Evolutionary conservation across 1,140 invertebrate species (phyloP).

Genomic region (Hylaeus volcanicus): DNA sequence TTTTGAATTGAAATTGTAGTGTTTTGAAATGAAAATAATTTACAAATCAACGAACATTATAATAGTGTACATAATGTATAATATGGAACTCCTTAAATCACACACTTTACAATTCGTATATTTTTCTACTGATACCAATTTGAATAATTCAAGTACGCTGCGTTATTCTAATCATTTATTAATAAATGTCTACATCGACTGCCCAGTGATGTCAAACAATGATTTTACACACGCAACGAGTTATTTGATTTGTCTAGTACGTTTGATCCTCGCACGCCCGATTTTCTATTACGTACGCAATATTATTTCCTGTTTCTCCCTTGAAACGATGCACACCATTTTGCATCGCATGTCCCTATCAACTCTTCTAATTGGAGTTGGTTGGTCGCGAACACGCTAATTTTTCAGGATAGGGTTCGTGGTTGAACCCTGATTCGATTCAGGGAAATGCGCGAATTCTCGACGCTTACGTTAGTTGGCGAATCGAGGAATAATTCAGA

Average conservation of each 20-base stretch:
- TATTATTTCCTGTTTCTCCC: slow-evolving; percentile 41
- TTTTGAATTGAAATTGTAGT: too few relatives aligned
- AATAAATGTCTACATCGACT: not conserved
- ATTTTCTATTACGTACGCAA: slow-evolving; percentile 38
- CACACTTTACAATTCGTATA: too few relatives aligned
- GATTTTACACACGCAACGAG: not conserved
- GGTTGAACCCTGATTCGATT: not conserved
- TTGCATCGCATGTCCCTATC: slow-evolving; percentile 32
- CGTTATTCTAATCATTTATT: too few relatives aligned
- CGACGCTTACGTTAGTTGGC: slow-evolving; percentile 8
- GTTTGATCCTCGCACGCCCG: not conserved
- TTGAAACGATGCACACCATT: slow-evolving; percentile 6
- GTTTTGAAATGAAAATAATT: too few relatives aligned
- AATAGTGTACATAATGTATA: too few relatives aligned
- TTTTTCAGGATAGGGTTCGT: slow-evolving; percentile 3
- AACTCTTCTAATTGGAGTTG: slow-evolving; percentile 34
- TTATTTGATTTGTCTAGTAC: not conserved
- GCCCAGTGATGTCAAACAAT: not conserved
- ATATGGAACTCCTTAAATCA: too few relatives aligned
- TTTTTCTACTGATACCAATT: too few relatives aligned
- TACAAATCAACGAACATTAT: too few relatives aligned
- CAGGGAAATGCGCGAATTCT: slow-evolving; percentile 9
- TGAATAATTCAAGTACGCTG: too few relatives aligned
- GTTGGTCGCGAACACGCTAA: slow-evolving; percentile 34
- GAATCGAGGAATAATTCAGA: slow-evolving; percentile 18